Evolutionary conservation across 2,113 vertebrate genomes (phyloP).

Genomic region (Aythya baeri): DNA sequence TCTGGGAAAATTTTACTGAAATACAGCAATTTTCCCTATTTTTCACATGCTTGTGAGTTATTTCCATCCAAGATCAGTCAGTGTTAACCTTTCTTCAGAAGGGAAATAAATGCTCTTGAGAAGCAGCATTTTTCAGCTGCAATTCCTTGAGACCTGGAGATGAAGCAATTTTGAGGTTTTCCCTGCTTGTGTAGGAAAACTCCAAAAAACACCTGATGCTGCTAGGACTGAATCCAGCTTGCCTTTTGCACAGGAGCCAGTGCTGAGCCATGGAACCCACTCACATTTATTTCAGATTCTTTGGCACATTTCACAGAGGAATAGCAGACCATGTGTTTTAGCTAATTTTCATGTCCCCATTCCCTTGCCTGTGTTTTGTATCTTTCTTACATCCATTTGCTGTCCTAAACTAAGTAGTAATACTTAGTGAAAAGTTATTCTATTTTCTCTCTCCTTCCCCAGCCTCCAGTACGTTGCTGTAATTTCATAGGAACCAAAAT

Average conservation of each 20-base stretch:
- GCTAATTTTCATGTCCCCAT: neutral
- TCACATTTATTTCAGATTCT: accelerated
- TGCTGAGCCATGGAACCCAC: accelerated
- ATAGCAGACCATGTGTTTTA: accelerated
- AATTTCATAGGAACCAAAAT: neutral
- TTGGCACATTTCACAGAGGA: neutral
- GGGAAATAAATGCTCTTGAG: accelerated
- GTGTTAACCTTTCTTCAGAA: neutral
- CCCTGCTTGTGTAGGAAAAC: neutral
- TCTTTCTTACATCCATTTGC: neutral
- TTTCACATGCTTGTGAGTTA: accelerated
- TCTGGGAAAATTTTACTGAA: accelerated
- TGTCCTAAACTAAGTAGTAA: neutral
- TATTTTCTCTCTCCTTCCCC: neutral
- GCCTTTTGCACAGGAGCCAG: accelerated
- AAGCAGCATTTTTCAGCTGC: neutral
- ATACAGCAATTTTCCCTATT: neutral
- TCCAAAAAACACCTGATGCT: accelerated
- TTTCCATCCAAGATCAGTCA: neutral
- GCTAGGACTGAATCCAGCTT: neutral
- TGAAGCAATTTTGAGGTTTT: accelerated
- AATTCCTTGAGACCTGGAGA: neutral
- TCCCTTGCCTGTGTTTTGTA: neutral
- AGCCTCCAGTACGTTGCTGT: neutral
- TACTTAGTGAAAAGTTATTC: neutral